Conservation (phyloP, 2,888 invertebrate genomes). For the Malachius bipustulatus region DNA sequence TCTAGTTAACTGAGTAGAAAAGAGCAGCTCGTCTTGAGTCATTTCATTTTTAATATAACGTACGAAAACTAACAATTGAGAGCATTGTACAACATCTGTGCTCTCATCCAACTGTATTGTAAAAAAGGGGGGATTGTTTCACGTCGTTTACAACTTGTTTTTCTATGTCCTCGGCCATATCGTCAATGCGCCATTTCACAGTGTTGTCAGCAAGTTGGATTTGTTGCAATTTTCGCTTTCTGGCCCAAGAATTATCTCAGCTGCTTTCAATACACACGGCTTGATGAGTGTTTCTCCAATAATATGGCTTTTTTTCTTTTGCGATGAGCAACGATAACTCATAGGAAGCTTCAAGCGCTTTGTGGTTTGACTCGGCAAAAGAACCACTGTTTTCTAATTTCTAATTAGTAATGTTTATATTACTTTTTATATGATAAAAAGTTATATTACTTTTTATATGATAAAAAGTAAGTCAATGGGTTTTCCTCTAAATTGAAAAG, state of each 20-base stretch:
- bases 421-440: too few species aligned
- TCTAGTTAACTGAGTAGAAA: too few species aligned
- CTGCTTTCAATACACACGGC: too few species aligned
- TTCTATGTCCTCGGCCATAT: slow-evolving; percentile 16
- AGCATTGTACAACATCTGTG: slow-evolving; percentile 21
- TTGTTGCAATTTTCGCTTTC: slow-evolving; percentile 16
- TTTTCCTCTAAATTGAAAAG: too few species aligned
- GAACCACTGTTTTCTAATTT: too few species aligned
- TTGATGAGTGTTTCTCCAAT: too few species aligned
- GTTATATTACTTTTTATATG: too few species aligned
- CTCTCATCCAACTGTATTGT: slow-evolving; percentile 20
- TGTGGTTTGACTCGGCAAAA: slow-evolving; percentile 11
- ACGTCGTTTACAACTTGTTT: slow-evolving; percentile 13
- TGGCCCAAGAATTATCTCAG: too few species aligned
- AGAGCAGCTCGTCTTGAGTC: too few species aligned
- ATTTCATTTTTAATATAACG: too few species aligned
- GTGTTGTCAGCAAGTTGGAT: slow-evolving; percentile 18
- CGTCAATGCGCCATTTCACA: slow-evolving; percentile 17
- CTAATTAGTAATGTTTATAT: too few species aligned
- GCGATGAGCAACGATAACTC: slow-evolving; percentile 15
- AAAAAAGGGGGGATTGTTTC: slow-evolving; percentile 13
- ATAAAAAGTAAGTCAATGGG: too few species aligned
- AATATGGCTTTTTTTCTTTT: slow-evolving; percentile 15
- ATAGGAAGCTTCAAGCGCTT: slow-evolving; percentile 10
- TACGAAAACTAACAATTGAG: slow-evolving; percentile 14